Evolutionary conservation across 2,888 invertebrate genomes (phyloP), one percentile per base, ranked within the genome.

Genomic region (Acronicta aceris): DNA sequence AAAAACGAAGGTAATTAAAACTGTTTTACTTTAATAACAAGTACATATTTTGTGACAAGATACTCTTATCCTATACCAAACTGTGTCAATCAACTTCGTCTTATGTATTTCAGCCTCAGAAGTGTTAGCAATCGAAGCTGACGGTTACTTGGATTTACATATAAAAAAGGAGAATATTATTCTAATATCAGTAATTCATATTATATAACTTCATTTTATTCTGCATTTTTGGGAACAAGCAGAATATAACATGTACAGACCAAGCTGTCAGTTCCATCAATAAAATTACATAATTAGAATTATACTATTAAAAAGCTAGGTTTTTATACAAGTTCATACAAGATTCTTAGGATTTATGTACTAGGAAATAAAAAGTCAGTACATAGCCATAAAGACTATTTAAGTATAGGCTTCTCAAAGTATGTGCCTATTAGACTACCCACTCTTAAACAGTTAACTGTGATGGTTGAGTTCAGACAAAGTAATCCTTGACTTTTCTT

Each of bases 21-120:
- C 53, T 36, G 57, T 75, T 66, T 72, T 52, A 13, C 12, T 25
- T 27, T 8, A 25, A 16, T 41, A 51, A 30, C 30, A 51, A 51
- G 21, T 33, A 17, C 25, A 7, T 49, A 25, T 36, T 27, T 53
- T 48, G 15, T 42, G 16, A n/a, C 17, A 27, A 41, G 9, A 2
- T 15, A 17, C 5, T 10, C 15, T 8, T 0, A 30, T 15, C 33
- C 6, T 36, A 53, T 36, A 50, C 13, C 62, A 55, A 75, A 71
- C 62, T 27, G 46, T 62, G 43, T 66, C 12, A 38, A 59, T 51
- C 25, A 65, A 61, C 48, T 55, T 43, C 33, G 41, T 6, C 4
- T 38, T 27, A 41, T 17, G n/a, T 17, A 27, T 41, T 38, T 33
- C 21, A 25, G n/a, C 21, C 6, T 21, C 9, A 25, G 4, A 15